Base-by-base conservation (phyloP, 2,888 invertebrate species). In the Agrochola lychnidis region DNA sequence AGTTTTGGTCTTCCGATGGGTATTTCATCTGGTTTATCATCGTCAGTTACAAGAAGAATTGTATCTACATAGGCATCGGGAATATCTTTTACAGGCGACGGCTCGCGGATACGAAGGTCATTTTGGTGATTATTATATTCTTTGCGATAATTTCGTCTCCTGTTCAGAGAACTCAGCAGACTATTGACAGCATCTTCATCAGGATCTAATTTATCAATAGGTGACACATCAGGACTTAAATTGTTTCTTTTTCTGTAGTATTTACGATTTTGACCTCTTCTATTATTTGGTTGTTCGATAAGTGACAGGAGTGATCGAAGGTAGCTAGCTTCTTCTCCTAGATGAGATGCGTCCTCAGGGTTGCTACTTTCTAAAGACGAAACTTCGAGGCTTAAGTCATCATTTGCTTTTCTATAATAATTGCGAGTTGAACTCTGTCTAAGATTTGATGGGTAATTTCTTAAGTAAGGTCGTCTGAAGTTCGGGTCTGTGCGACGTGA, bases 21-120 rank as follows among this genome's bases (percentile, higher is more conserved):
- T 62, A 59, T 53, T 78, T 68, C 53, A 63, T 56, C 59, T 59
- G 78, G 51, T 63, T 70, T 67, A n/a, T 73, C 53, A 22, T 83
- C 63, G 56, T 53, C 73, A 61, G 51, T 36, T 14, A 75, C 42
- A 19, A 75, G 57, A 14, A 78, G n/a, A 53, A 71, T 61, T 30
- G 59, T 53, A 70, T 79, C 61, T 40, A 45, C 25, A 48, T 83
- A 63, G 4, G 14, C 71, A 71, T 71, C 61, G 3, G 42, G 63
- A 42, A 5, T 64, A 56, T 61, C 51, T 70, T 62, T 45, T 19
- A 25, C 22, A 25, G 64, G 16, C 12, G 45, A 42, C 36, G 62
- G 57, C 22, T 59, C 59, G 14, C 12, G 16, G 9, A n/a, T 14
- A 0, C n/a, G 66, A 48, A 25, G 25, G 1, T 70, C 1, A 36